phyloP scores from a whole-genome alignment of 2,113 vertebrate species.

The Paracanthobrama guichenoti region DNA sequence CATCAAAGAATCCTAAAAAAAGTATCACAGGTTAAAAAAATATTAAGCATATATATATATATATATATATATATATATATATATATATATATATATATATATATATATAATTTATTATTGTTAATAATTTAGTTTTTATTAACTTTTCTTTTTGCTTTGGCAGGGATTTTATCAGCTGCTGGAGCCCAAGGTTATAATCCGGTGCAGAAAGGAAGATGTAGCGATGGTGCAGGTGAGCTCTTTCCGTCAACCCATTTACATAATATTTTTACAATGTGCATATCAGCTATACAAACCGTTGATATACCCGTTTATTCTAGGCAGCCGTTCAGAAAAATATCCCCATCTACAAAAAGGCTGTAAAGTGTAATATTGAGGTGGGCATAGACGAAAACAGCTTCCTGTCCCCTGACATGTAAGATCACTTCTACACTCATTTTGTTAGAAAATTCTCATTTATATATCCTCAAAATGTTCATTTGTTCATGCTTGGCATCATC shows the following conservation, averaged over 20 bases:
- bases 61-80: too few species aligned
- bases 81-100: too few species aligned
- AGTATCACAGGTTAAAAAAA: too few species aligned
- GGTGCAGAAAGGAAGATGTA: slow-evolving; percentile 90
- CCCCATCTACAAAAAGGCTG: slow-evolving; percentile 85
- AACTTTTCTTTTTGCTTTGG: slow-evolving; percentile 10
- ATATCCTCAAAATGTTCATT: background rate
- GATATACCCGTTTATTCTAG: slow-evolving; percentile 64
- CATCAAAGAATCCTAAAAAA: too few species aligned
- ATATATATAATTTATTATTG: too few species aligned
- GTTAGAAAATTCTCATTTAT: background rate
- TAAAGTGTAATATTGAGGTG: slow-evolving; percentile 86
- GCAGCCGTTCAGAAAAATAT: slow-evolving; percentile 87
- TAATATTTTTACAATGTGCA: background rate
- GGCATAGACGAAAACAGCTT: slow-evolving; percentile 88
- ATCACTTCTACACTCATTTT: background rate
- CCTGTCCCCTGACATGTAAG: slow-evolving; percentile 89
- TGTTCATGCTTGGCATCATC: slow-evolving; percentile 35
- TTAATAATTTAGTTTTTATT: background rate
- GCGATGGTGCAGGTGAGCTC: slow-evolving; percentile 84
- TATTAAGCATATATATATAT: too few species aligned
- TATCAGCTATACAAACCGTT: background rate
- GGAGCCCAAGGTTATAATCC: slow-evolving; percentile 84
- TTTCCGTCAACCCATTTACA: background rate
- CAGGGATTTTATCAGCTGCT: slow-evolving; percentile 96